A percentile compares a stretch with the other conserved stretches of the same genome.
phyloP scores from a whole-genome alignment of 2,888 invertebrate species.

The Carpatolechia fugitivella region DNA sequence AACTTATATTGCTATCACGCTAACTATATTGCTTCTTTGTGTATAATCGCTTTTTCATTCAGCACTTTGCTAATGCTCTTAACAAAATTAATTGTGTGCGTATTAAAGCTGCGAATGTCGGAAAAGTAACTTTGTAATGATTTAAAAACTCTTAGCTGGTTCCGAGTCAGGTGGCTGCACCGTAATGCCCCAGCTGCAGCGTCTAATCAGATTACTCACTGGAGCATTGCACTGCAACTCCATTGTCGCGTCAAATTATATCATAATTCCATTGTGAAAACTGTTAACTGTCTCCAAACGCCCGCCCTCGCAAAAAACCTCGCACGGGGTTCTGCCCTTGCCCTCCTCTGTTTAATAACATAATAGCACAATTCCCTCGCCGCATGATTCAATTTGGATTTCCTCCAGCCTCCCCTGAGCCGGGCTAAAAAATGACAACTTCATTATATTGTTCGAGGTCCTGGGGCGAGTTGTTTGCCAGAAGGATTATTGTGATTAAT shows the following conservation, averaged over 20 bases:
- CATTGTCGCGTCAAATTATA: constrained; percentile 66
- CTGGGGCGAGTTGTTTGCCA: constrained; percentile 76
- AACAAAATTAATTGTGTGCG: no score
- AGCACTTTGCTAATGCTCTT: no score
- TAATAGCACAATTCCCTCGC: constrained; percentile 84
- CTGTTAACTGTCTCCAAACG: constrained; percentile 76
- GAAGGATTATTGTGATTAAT: constrained; percentile 79
- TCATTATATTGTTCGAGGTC: constrained; percentile 76
- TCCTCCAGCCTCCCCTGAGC: constrained; percentile 74
- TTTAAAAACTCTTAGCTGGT: not conserved
- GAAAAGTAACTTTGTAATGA: no score
- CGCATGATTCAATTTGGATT: constrained; percentile 85
- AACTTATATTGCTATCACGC: no score
- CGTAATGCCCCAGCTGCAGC: constrained; percentile 7
- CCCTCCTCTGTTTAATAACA: constrained; percentile 82
- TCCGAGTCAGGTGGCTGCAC: not conserved
- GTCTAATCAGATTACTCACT: constrained; percentile 1
- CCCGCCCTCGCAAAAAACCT: constrained; percentile 72
- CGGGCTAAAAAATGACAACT: constrained; percentile 78
- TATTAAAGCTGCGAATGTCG: no score
- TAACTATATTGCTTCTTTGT: no score
- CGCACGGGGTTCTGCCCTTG: constrained; percentile 67
- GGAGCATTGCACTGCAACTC: not conserved
- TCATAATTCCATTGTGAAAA: constrained; percentile 79
- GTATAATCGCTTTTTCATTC: no score